These are phyloP conservation scores for Dione vanillae DNA, from an alignment of 2,888 invertebrate species.

Conservation along the genomic window DNA sequence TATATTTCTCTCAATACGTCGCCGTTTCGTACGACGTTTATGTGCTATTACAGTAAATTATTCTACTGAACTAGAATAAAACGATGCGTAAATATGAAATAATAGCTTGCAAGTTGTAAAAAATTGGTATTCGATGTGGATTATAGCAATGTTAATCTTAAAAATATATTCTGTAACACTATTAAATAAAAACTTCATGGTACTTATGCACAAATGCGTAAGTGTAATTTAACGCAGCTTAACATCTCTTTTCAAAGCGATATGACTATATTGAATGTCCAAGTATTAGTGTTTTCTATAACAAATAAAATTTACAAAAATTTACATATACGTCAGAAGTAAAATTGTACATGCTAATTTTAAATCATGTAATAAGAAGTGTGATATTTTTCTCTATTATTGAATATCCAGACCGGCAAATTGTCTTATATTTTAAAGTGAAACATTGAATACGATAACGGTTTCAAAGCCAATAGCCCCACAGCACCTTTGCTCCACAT, in stretches of 20 bases:
- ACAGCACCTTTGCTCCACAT: conserved; percentile 71
- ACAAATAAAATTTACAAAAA: too few relatives aligned
- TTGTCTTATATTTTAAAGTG: conserved; percentile 18
- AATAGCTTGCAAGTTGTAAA: conserved; percentile 46
- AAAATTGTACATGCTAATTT: not conserved
- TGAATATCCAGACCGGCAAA: conserved; percentile 15
- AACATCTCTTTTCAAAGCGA: conserved; percentile 26
- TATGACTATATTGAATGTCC: not conserved
- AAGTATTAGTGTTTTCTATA: too few relatives aligned
- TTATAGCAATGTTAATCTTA: conserved; percentile 36
- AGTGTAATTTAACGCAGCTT: conserved; percentile 40
- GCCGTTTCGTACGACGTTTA: conserved; percentile 62
- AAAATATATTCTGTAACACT: conserved; percentile 39
- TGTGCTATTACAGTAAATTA: conserved; percentile 60
- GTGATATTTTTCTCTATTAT: conserved; percentile 9
- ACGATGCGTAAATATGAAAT: conserved; percentile 49
- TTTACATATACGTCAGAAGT: not conserved
- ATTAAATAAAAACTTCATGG: conserved; percentile 41
- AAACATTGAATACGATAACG: conserved; percentile 16
- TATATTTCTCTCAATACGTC: conserved; percentile 66
- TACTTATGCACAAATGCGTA: conserved; percentile 30
- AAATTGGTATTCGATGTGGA: conserved; percentile 42
- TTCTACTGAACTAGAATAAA: conserved; percentile 50
- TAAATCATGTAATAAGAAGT: not conserved
- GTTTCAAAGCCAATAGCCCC: conserved; percentile 68